A percentile compares a stretch with the other conserved stretches of the same genome.
Evolutionary conservation across 2,888 invertebrate genomes (phyloP).

Genomic region (Caenorhabditis imperialis): DNA sequence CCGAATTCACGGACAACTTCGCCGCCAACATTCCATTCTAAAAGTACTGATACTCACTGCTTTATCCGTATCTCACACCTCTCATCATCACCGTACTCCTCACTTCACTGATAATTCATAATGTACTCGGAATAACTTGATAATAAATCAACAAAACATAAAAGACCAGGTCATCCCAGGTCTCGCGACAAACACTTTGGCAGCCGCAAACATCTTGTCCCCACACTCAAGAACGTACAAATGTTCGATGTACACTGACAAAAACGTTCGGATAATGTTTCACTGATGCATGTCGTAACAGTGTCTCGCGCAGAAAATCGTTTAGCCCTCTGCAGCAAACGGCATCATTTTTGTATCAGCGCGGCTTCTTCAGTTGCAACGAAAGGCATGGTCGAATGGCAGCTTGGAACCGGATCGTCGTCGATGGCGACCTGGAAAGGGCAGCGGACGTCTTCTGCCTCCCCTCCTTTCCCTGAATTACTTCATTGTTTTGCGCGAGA

Average conservation of each 20-base stretch:
- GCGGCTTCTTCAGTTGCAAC: constrained; percentile 23
- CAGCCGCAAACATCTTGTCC: too few species aligned
- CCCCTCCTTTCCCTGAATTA: neutral
- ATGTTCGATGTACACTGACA: constrained; percentile 20
- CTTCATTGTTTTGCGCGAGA: constrained; percentile 27
- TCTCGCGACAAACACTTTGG: too few species aligned
- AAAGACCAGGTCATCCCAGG: too few species aligned
- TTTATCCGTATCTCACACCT: too few species aligned
- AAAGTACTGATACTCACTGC: constrained; percentile 1
- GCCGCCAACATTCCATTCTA: constrained; percentile 57
- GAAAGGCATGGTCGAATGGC: constrained; percentile 12
- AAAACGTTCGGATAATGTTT: constrained; percentile 49
- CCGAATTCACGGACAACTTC: constrained; percentile 62
- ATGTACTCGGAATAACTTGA: neutral
- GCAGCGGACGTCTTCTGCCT: constrained; percentile 12
- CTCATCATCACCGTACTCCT: too few species aligned
- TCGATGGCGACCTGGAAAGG: constrained; percentile 27
- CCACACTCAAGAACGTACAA: constrained; percentile 13
- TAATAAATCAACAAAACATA: too few species aligned
- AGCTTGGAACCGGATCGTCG: constrained; percentile 25
- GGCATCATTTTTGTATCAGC: constrained; percentile 21
- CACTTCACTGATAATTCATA: too few species aligned
- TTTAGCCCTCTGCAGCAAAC: constrained; percentile 16
- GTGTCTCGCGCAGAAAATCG: constrained; percentile 31
- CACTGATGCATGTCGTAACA: constrained; percentile 51